phyloP scores from a whole-genome alignment of 2,113 vertebrate genomes.

The Hippocampus guttulatus region DNA sequence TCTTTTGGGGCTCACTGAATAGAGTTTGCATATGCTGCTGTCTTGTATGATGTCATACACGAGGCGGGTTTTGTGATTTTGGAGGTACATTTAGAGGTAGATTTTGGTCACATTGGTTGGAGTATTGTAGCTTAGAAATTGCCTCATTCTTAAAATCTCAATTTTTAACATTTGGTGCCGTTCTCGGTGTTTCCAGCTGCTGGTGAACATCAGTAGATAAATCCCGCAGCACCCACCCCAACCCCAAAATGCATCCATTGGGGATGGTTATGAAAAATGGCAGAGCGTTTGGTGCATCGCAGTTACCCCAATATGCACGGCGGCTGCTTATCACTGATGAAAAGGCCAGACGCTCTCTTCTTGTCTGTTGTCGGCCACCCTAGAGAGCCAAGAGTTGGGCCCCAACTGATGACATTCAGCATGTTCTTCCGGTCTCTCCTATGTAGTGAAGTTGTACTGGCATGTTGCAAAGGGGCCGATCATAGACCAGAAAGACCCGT shows the following conservation, averaged over 20 bases:
- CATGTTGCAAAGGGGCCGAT: background rate
- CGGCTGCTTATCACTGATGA: slow-evolving; percentile 22
- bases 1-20: background rate
- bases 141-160: background rate
- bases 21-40: background rate
- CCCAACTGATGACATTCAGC: slow-evolving; percentile 26
- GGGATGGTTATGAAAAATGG: background rate
- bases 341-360: slow-evolving; percentile 14
- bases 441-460: slow-evolving; percentile 16
- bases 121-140: background rate
- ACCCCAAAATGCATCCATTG: background rate
- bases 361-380: slow-evolving; percentile 23
- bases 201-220: background rate
- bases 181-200: slow-evolving; percentile 1
- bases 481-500: background rate
- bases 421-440: slow-evolving; percentile 27
- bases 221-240: background rate
- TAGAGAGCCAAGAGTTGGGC: slow-evolving; percentile 17
- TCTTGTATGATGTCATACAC: background rate
- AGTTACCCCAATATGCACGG: background rate
- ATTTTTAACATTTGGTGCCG: background rate
- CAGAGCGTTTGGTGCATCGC: background rate
- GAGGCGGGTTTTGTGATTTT: background rate
- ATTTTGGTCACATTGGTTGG: background rate
- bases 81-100: too few relatives aligned